Evolutionary conservation across 1,140 invertebrate species (phyloP), one percentile per base, ranked within the genome.

Genomic region (Lordiphosa stackelbergi): DNA sequence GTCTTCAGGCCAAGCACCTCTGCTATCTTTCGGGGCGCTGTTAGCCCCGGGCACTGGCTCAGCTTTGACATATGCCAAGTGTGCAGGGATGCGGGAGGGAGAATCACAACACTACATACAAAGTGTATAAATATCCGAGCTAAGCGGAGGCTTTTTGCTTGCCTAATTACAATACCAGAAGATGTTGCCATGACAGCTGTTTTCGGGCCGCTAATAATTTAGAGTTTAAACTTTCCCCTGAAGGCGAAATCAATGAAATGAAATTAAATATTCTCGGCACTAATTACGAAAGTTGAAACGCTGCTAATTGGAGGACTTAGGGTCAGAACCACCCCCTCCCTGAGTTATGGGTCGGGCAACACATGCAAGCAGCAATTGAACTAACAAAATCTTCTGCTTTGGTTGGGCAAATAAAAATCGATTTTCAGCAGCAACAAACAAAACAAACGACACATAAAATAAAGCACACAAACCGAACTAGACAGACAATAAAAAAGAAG

Each of bases 241-340:
- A 79, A 81, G 81, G 68, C 65, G 71, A 81, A 79, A 81, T 79
- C 77, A 79, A 81, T 81, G 75, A 53, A 79, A 56, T 63, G 53
- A 49, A 65, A 69, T 57, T 49, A 7, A 48, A 53, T 52, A 54
- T 69, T 57, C 57, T 54, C 52, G 47, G 46, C 58, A 58, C 70
- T 79, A 79, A 79, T 79, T 79, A 81, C 57, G 56, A 54, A 81
- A 79, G 58, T 70, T 36, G n/a, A 49, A 35, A 37, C 48, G 46
- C 42, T 47, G 57, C 54, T 58, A 64, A 58, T 66, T 60, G 47
- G 9, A 40, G 13, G 43, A 49, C 37, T 49, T 49, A 22, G 16
- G 28, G 28, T 49, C 10, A 35, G 28, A 36, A 48, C 5, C 43
- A 4, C 1, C n/a, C n/a, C 11, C 10, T 2, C 3, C 34, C 5